phyloP scores from a whole-genome alignment of 2,888 invertebrate genomes.

The Caenorhabditis sulstoni region DNA sequence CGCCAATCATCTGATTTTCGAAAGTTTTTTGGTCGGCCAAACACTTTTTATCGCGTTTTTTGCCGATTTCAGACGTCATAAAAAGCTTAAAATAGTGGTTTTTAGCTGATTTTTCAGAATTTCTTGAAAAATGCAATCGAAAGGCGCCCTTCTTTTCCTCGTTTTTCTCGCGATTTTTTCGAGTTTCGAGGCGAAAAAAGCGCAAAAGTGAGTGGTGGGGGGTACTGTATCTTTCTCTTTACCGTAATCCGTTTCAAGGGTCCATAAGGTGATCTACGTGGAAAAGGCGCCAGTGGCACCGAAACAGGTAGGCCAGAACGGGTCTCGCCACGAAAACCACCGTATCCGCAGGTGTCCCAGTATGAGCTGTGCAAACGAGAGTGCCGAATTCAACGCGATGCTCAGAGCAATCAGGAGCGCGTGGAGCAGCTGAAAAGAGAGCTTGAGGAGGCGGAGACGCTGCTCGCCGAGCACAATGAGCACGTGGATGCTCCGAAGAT shows the following conservation, averaged over 20 bases:
- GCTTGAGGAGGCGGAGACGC: conserved; percentile 63
- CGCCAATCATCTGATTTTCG: too few relatives aligned
- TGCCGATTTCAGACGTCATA: too few relatives aligned
- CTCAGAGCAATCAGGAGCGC: conserved; percentile 48
- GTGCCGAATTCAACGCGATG: conserved; percentile 65
- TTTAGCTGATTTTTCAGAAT: not conserved
- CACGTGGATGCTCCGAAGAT: conserved; percentile 39
- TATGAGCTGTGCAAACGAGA: conserved; percentile 71
- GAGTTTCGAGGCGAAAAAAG: conserved; percentile 13
- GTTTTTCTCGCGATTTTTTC: not conserved
- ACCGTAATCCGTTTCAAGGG: conserved; percentile 1
- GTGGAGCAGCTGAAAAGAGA: conserved; percentile 67
- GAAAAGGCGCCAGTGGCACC: conserved; percentile 20
- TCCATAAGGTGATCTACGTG: conserved; percentile 29
- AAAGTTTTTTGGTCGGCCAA: too few relatives aligned
- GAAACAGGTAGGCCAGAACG: conserved; percentile 3
- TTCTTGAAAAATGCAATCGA: not conserved
- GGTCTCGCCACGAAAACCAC: not conserved
- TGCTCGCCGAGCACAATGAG: conserved; percentile 38
- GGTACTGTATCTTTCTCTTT: not conserved
- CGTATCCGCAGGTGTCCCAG: conserved; percentile 45
- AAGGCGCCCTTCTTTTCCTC: not conserved
- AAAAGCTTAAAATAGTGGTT: too few relatives aligned
- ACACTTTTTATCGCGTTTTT: too few relatives aligned
- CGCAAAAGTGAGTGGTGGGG: conserved; percentile 8